Evolutionary conservation across 2,797 vertebrate genomes (phyloP), one percentile per base, ranked within the genome.

Genomic region (Thunnus albacares): DNA sequence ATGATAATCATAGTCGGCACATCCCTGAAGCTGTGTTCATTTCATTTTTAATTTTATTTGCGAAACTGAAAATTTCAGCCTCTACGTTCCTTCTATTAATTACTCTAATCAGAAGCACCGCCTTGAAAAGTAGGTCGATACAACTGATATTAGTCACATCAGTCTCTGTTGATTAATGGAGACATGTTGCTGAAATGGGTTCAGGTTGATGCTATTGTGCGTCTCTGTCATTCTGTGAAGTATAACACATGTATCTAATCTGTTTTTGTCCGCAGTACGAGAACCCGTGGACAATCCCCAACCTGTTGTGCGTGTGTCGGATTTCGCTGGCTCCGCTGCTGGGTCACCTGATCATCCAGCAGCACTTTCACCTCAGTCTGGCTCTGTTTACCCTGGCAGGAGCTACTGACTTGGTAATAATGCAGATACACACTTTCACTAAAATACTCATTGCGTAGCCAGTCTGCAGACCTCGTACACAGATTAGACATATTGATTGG

Each of bases 231-330:
- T 24, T 24, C 24, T 24, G 24, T 24, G 24, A 24, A 24, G 24
- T 24, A 24, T 24, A 57, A 77, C 24, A 0, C 0, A 0, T 35
- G 11, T 24, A 0, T 22, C 2, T 51, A 0, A 4, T 59, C 2
- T 74, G 33, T 66, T 68, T 24, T 71, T 81, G 14, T 80, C 0
- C 84, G 30, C 81, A 99, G 98, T 97, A 99, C 89, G 98, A 99
- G 93, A 99, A 99, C 89, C 98, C 98, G 0, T 99, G 98, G 98
- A 99, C 98, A 0, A 94, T 99, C 87, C 98, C 98, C 28, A 99
- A 99, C 78, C 92, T 98, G 72, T 88, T 99, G 87, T 99, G 98
- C 24, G 92, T 99, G 94, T 96, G 96, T 11, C 96, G 98, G 71
- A 99, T 99, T 76, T 89, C 96, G 28, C 89, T 99, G 90, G 96